Base-by-base conservation (phyloP, 37 sponge, comb jelly and placozoan species). In the Ephydatia muelleri region DNA sequence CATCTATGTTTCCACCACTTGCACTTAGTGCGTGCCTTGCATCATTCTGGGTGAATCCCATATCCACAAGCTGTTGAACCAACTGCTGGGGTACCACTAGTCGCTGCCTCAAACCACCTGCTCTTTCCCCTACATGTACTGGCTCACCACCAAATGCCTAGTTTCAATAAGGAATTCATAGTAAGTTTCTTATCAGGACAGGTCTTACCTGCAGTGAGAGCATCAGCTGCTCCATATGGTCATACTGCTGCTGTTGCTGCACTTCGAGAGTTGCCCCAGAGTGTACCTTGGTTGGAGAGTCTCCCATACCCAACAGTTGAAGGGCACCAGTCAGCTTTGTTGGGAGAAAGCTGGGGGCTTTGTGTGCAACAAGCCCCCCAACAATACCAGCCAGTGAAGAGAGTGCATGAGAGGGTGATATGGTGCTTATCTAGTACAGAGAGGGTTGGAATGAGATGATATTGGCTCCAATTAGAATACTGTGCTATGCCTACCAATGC, bases 241-340 rank as follows among this genome's bases (percentile, higher is more conserved):
- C 89, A 68, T 75, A 70, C 30, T 76, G 26, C 75, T 91, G 92
- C 40, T 80, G 80, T 32, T 84, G 34, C 32, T 91, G 92, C 26
- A 91, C 84, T 19, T 72, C 33, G 30, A 91, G 67, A 32, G 84
- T 80, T 5, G 92, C 92, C 13, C 92, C 92, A 16, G 86, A 82
- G 19, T 76, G 73, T 36, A 39, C 64, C 0, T 25, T 33, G 19
- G 86, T 86, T 1, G 81, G 86, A 8, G 28, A 32, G 33, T 40
- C 67, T 78, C 82, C 86, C 0, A 19, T 8, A 0, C 38, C 76
- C 2, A 87, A 36, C 29, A 88, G 21, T 67, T 35, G 78, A 74
- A 26, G 48, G n/a, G 65, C 81, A 3, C 68, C 86, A 85, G 16
- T 38, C 27, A 2, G 82, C 73, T 5, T 33, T 78, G 32, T 71